These are phyloP conservation scores for Aricia agestis DNA, from an alignment of 1,140 invertebrate species.

Conservation along the genomic window DNA sequence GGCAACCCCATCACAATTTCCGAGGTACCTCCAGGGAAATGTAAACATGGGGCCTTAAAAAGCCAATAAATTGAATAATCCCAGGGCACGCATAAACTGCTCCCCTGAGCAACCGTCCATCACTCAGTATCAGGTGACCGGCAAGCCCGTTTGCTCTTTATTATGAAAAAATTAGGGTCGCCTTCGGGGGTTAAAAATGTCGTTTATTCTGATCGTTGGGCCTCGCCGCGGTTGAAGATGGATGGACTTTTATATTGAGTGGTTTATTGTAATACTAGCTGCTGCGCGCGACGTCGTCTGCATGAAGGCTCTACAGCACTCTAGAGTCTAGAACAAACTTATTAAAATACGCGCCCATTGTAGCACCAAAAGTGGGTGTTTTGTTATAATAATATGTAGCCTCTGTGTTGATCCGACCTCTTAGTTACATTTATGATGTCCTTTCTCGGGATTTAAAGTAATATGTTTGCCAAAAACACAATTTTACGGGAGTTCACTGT, in stretches of 20 bases:
- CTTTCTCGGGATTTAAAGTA: too few species aligned
- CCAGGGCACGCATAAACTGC: neutral
- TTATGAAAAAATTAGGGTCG: neutral
- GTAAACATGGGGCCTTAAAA: conserved; percentile 2
- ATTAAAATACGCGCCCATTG: too few species aligned
- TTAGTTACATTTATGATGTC: too few species aligned
- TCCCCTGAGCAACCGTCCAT: neutral
- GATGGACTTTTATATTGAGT: neutral
- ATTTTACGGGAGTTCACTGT: too few species aligned
- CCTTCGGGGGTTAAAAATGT: neutral
- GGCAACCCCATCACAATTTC: neutral
- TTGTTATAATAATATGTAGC: too few species aligned
- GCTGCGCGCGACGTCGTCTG: too few species aligned
- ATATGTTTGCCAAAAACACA: too few species aligned
- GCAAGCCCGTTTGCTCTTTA: neutral
- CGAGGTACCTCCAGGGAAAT: neutral
- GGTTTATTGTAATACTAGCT: neutral
- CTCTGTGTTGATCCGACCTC: too few species aligned
- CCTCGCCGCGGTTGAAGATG: neutral
- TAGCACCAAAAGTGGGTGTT: too few species aligned
- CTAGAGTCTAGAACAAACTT: too few species aligned
- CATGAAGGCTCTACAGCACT: too few species aligned
- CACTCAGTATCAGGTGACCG: conserved; percentile 7
- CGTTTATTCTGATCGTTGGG: neutral
- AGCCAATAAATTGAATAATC: neutral